These are phyloP conservation scores for Hydropotes inermis DNA, from an alignment of 2,113 vertebrate species.

Conservation along the genomic window DNA sequence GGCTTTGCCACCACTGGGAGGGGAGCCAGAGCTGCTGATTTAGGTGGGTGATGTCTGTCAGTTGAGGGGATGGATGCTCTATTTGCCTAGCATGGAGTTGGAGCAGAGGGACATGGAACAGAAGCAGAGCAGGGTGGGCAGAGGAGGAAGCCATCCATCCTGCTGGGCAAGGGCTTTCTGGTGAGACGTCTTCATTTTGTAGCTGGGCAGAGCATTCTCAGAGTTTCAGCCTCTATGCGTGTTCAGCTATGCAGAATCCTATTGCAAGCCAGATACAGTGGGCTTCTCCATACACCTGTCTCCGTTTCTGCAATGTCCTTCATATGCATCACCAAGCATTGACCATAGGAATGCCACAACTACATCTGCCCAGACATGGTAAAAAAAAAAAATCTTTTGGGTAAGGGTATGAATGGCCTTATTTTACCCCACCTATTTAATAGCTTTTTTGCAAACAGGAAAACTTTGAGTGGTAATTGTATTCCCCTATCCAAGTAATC, in stretches of 20 bases:
- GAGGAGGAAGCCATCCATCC: background rate
- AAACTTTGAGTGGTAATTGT: slow-evolving; percentile 8
- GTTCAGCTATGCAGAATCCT: background rate
- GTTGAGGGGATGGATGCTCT: background rate
- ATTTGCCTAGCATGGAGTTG: background rate
- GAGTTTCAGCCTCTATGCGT: background rate
- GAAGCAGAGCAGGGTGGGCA: background rate
- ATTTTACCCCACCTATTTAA: background rate
- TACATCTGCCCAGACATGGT: background rate
- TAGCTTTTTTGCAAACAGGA: slow-evolving; percentile 10
- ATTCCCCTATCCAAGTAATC: slow-evolving; percentile 29
- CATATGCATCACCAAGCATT: background rate
- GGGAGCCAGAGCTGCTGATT: background rate
- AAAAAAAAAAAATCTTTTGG: background rate
- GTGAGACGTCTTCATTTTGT: background rate
- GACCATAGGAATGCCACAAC: background rate
- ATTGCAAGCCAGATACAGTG: background rate
- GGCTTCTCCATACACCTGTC: background rate
- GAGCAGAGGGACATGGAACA: background rate
- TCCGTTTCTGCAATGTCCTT: background rate
- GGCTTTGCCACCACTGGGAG: background rate
- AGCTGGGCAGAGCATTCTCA: background rate
- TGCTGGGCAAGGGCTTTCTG: background rate
- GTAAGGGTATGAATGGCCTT: background rate
- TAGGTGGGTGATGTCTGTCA: background rate